Base-by-base conservation (phyloP, 2,888 invertebrate species). In the Syrista parreyssii region DNA sequence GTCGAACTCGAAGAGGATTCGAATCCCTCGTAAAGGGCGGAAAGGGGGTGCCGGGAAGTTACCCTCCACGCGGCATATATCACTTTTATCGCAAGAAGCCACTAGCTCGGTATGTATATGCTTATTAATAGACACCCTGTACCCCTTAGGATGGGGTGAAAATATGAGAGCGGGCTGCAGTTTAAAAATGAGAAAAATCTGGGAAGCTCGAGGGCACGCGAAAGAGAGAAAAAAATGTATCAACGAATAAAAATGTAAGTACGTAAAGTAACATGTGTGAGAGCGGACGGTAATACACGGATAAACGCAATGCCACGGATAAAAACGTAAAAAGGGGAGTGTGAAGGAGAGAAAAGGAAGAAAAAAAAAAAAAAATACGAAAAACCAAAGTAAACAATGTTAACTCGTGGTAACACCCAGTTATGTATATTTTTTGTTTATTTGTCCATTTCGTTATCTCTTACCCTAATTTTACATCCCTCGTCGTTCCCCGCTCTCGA, bases 51-150 rank as follows among this genome's bases (percentile, higher is more conserved):
- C 30, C 12, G 23, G 9, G 15, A 33, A 71, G 32, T 32, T 32
- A 32, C 71, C 71, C 12, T 33, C 71, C 30, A 31, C 35, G 30
- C 40, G 30, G 76, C 80, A 84, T 86, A 84, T 82, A 85, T 86
- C 85, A 87, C 81, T 83, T 85, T 87, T 87, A 88, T 87, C 86
- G 85, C 82, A 77, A 75, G 82, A 80, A 83, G 73, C 82, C 85
- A 86, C 84, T 74, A 68, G 68, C 35, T 69, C 81, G 82, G 77
- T 79, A 77, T 81, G 77, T 75, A 82, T 78, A 35, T 75, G 81
- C 84, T 85, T 86, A 85, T 86, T 86, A 86, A 86, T 84, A 84
- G 84, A 84, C 84, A 83, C 76, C 78, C 80, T 32, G 69, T 75
- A 74, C 77, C 80, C 72, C 75, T 55, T 23, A 69, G 72, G 78